Conservation (phyloP, 2,113 vertebrate genomes). For the Bagarius yarrelli region DNA sequence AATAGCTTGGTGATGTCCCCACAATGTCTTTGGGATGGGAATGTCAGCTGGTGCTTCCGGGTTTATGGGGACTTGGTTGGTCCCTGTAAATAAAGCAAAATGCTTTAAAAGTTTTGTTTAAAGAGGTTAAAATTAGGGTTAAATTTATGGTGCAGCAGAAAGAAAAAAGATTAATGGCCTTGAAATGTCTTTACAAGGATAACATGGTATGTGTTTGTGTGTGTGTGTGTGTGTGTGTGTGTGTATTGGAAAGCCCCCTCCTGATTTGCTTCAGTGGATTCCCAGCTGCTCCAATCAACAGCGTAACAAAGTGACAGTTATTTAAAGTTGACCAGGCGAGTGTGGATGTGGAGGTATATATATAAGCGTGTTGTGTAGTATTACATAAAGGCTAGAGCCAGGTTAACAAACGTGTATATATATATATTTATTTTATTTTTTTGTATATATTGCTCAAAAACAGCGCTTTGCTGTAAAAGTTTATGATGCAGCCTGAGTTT, state of each 20-base stretch:
- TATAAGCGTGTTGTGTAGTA: neutral
- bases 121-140: neutral
- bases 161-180: neutral
- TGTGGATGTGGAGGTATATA: slow-evolving; percentile 21
- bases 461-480: neutral
- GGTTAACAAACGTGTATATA: no score
- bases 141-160: slow-evolving; percentile 45
- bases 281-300: slow-evolving; percentile 64
- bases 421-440: no score
- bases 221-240: slow-evolving; percentile 49
- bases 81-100: neutral
- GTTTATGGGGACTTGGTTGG: neutral
- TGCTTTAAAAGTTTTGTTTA: neutral
- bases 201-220: slow-evolving; percentile 43
- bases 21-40: no score
- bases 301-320: slow-evolving; percentile 52
- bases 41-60: neutral
- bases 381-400: neutral
- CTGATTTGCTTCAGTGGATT: slow-evolving; percentile 61
- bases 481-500: neutral
- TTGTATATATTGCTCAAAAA: no score
- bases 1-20: neutral
- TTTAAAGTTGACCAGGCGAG: slow-evolving; percentile 44
- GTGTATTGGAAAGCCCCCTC: slow-evolving; percentile 68
- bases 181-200: neutral